phyloP scores from a whole-genome alignment of 2,113 vertebrate genomes.

The Danionella cerebrum region DNA sequence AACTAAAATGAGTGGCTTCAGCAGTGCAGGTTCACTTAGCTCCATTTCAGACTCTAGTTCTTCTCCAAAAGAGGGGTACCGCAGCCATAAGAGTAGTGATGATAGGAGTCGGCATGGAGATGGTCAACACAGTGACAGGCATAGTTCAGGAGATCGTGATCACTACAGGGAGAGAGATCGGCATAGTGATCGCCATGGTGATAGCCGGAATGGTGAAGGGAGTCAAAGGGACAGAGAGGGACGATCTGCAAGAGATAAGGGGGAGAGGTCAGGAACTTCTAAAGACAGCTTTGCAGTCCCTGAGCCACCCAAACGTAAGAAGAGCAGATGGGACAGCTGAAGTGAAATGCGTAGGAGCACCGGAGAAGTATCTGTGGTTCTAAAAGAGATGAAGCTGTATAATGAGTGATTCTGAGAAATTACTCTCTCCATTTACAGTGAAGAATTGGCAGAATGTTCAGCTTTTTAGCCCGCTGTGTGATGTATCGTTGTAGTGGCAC shows the following conservation, averaged over 20 bases:
- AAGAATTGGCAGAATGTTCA: no score
- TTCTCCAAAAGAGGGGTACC: conserved; percentile 57
- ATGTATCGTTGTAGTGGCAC: no score
- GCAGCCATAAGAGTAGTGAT: conserved; percentile 54
- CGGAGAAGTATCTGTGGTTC: no score
- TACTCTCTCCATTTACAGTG: no score
- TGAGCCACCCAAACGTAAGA: conserved; percentile 90
- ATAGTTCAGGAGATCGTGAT: conserved; percentile 50
- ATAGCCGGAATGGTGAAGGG: conserved; percentile 30
- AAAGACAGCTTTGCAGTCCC: conserved; percentile 86
- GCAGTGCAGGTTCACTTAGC: conserved; percentile 61
- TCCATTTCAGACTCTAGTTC: conserved; percentile 52
- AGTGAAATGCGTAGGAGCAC: background rate
- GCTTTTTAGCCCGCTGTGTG: no score
- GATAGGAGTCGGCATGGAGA: conserved; percentile 38
- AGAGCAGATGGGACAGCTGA: conserved; percentile 96
- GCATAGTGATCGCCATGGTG: conserved; percentile 47
- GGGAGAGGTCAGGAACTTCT: conserved; percentile 42
- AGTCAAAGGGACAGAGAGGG: conserved; percentile 30
- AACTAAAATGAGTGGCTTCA: conserved; percentile 53
- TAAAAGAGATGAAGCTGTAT: conserved; percentile 2
- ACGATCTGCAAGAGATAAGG: conserved; percentile 43
- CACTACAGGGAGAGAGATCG: conserved; percentile 57
- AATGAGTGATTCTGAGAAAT: background rate
- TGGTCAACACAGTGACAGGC: conserved; percentile 45